These are phyloP conservation scores for Lytechinus pictus DNA, from an alignment of 35 echinoderm and acorn worm species.

Conservation along the genomic window DNA sequence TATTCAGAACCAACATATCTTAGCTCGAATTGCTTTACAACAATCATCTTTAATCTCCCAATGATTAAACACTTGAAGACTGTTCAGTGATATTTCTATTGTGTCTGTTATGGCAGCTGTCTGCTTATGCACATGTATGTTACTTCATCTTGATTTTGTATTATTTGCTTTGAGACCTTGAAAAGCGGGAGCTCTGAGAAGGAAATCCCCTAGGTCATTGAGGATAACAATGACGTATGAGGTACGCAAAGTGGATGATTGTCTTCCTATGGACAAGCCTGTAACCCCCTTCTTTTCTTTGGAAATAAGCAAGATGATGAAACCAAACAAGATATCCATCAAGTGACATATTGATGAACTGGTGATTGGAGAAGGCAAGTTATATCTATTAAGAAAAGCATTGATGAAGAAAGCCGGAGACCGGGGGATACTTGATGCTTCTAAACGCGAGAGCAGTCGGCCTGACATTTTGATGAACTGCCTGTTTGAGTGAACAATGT, in stretches of 20 bases:
- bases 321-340: neutral
- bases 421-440: neutral
- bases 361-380: neutral
- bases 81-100: no score
- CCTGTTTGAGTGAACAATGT: neutral
- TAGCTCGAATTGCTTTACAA: no score
- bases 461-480: neutral
- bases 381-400: neutral
- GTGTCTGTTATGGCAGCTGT: no score
- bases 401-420: neutral
- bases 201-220: neutral
- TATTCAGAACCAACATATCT: no score
- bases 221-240: neutral
- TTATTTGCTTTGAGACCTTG: neutral
- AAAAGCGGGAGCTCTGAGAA: neutral
- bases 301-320: neutral
- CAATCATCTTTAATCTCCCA: no score
- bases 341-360: neutral
- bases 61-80: no score
- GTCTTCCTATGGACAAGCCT: neutral
- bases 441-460: neutral
- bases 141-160: neutral
- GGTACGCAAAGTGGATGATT: neutral
- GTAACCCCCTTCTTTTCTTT: neutral
- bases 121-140: neutral